Evolutionary conservation across 1,140 invertebrate genomes (phyloP).

Genomic region (Bombus affinis): DNA sequence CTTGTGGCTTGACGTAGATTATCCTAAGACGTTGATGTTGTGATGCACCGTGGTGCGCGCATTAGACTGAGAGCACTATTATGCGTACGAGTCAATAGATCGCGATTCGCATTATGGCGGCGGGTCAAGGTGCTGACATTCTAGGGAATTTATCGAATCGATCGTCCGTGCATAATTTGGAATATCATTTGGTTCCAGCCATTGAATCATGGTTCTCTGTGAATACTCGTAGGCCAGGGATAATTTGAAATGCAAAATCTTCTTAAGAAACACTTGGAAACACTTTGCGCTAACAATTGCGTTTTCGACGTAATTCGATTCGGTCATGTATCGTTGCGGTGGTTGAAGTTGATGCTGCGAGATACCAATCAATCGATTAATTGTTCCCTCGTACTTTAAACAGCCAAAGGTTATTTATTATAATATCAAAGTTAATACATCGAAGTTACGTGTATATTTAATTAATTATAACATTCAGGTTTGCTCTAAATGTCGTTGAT

Average conservation of each 20-base stretch:
- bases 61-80: slow-evolving; percentile 49
- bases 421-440: not conserved
- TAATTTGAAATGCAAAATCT: slow-evolving; percentile 16
- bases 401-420: not conserved
- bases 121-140: slow-evolving; percentile 50
- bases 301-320: not conserved
- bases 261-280: not conserved
- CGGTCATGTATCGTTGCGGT: not conserved
- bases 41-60: slow-evolving; percentile 53
- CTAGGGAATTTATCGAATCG: slow-evolving; percentile 58
- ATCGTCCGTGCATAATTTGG: slow-evolving; percentile 35
- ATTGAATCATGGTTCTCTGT: not conserved
- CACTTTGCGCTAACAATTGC: not conserved
- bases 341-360: not conserved
- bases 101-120: slow-evolving; percentile 61
- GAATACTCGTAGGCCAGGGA: not conserved
- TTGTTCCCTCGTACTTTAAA: too few species aligned
- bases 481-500: not conserved
- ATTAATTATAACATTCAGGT: not conserved
- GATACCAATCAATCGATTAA: not conserved
- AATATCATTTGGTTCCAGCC: slow-evolving; percentile 36
- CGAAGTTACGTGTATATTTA: too few species aligned
- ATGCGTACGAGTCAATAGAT: slow-evolving; percentile 64
- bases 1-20: slow-evolving; percentile 61
- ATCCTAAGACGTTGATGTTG: slow-evolving; percentile 65